A percentile compares a stretch with the other conserved stretches of the same genome.
phyloP scores from a whole-genome alignment of 2,888 invertebrate genomes.

The Erebia ligea region DNA sequence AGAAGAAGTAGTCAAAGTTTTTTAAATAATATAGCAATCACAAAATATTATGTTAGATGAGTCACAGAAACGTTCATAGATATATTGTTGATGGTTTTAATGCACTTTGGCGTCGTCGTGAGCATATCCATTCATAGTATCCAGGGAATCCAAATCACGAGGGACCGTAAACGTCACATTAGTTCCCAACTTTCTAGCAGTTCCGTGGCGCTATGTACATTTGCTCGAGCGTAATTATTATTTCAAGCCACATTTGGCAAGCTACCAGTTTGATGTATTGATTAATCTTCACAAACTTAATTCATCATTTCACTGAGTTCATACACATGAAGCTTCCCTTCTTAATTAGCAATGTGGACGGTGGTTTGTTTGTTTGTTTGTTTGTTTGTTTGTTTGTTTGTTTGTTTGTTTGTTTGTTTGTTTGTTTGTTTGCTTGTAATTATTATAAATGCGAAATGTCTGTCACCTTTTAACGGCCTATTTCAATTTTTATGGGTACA shows the following conservation, averaged over 20 bases:
- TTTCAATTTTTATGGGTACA: too few relatives aligned
- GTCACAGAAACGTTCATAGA: background rate
- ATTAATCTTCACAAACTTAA: slow-evolving; percentile 7
- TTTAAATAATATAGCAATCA: too few relatives aligned
- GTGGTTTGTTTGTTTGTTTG: too few relatives aligned
- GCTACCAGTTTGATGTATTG: slow-evolving; percentile 12
- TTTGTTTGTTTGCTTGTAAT: too few relatives aligned
- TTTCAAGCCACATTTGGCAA: slow-evolving; percentile 11
- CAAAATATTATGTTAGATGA: too few relatives aligned
- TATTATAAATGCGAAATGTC: too few relatives aligned
- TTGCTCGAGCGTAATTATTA: slow-evolving; percentile 5
- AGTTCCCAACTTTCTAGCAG: slow-evolving; percentile 12
- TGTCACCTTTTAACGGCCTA: too few relatives aligned
- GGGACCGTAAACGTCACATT: slow-evolving; percentile 5
- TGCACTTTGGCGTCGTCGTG: background rate
- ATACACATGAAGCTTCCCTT: background rate
- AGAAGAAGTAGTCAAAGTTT: too few relatives aligned
- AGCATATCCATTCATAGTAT: background rate
- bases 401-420: too few relatives aligned
- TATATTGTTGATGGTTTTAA: background rate
- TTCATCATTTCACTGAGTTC: background rate
- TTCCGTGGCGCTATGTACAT: background rate
- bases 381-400: too few relatives aligned
- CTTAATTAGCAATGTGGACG: background rate
- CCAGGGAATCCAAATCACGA: background rate